Base-by-base conservation (phyloP, 2,113 vertebrate genomes). In the Sinocyclocheilus grahami region DNA sequence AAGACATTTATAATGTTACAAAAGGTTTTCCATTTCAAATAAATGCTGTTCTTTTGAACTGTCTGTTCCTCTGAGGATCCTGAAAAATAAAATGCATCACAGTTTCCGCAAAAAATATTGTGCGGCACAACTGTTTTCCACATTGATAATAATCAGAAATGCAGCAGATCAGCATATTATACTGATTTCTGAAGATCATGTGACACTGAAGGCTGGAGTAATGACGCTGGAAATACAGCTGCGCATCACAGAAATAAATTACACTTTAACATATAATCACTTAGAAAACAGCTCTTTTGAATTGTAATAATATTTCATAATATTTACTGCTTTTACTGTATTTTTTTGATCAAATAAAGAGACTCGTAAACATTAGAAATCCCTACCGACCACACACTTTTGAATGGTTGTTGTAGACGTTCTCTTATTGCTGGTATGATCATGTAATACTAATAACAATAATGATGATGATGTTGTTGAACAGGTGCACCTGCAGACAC, bases 401-500 rank as follows among this genome's bases (percentile, higher is more conserved):
- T 51, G 48, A 51, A 51, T 1, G 12, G 0, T 51, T 51, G 48
- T 51, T 51, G 48, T 12, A 51, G 11, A 51, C 14, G 12, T 51
- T 10, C 9, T 46, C 2, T 10, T 11, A 46, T 39, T 63, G 37
- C 24, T 46, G 9, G 9, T 48, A 2, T 78, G 39, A 51, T 86
- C 33, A 3, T 33, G 63, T 42, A 8, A 1, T 30, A 14, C 18
- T 65, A 18, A 42, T 14, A 2, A 6, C 1, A 13, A 0, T 58
- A 0, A 2, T 58, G 46, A 48, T 48, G 18, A 48, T 48, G 5
- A 1, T 58, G 16, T 2, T 83, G 65, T 5, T 67, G 58, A 37
- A 71, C 93, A 99, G 98, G 98, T 99, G 0, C 98, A 99, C 88
- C 94, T 99, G 86, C 98, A 99, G 94, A 99, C 98, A 0, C 98